These are phyloP conservation scores for Pentamera pediparva DNA, from an alignment of 53 echinoderm and acorn worm genomes.

Conservation along the genomic window DNA sequence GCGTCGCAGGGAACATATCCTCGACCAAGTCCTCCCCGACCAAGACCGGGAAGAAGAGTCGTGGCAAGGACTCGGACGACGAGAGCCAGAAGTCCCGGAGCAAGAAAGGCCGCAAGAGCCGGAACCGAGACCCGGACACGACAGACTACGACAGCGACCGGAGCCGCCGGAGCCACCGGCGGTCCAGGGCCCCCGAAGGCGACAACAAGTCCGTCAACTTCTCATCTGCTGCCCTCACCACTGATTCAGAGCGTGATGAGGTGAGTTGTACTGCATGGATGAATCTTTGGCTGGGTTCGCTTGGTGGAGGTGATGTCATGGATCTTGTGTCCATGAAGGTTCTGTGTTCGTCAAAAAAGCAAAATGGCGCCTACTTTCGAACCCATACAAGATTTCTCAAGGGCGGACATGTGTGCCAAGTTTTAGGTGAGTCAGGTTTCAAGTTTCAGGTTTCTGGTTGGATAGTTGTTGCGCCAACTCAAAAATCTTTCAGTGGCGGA, in stretches of 20 bases:
- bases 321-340: no score
- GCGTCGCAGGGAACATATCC: slow-evolving; percentile 4
- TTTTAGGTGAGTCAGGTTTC: no score
- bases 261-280: no score
- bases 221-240: slow-evolving; percentile 53
- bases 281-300: no score
- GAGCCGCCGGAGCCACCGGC: slow-evolving; percentile 57
- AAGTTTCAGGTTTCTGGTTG: no score
- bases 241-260: slow-evolving; percentile 84
- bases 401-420: no score
- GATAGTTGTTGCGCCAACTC: no score
- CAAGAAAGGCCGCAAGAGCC: slow-evolving; percentile 48
- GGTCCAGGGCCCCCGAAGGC: slow-evolving; percentile 30
- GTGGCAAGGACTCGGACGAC: slow-evolving; percentile 73
- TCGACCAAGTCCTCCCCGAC: slow-evolving; percentile 1
- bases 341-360: no score
- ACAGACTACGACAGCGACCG: slow-evolving; percentile 58
- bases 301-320: no score
- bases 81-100: slow-evolving; percentile 74
- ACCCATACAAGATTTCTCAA: no score
- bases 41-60: slow-evolving; percentile 37
- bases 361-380: no score
- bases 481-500: no score
- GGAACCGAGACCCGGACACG: slow-evolving; percentile 47
- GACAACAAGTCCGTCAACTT: slow-evolving; percentile 42